A percentile compares a stretch with the other conserved stretches of the same genome.
These are phyloP conservation scores for Lochmaea crataegi DNA, from an alignment of 2,888 invertebrate genomes.

Conservation along the genomic window DNA sequence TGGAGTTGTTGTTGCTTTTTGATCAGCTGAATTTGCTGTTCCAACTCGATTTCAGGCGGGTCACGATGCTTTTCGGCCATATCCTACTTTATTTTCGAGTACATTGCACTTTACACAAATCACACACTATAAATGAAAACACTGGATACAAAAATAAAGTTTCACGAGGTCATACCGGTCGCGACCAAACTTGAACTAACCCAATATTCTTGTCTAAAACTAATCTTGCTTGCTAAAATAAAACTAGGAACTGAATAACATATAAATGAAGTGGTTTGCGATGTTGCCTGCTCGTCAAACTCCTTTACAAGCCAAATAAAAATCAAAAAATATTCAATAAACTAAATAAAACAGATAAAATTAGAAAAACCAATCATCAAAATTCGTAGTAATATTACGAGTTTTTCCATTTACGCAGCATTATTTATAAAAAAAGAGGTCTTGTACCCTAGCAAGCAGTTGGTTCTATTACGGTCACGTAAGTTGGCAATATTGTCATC, in stretches of 20 bases:
- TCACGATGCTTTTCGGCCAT: conserved; percentile 64
- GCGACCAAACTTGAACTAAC: conserved; percentile 50
- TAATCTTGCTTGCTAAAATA: conserved; percentile 38
- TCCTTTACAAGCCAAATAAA: neutral
- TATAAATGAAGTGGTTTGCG: conserved; percentile 53
- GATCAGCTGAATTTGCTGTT: conserved; percentile 76
- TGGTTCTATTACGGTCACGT: conserved; percentile 11
- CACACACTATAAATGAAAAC: conserved; percentile 32
- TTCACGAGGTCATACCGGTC: conserved; percentile 63
- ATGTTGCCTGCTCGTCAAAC: conserved; percentile 54
- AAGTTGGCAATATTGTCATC: conserved; percentile 17
- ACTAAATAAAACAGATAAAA: neutral
- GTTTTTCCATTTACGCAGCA: neutral
- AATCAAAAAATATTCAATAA: neutral
- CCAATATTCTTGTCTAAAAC: conserved; percentile 19
- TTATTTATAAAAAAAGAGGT: neutral
- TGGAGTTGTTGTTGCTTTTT: conserved; percentile 95
- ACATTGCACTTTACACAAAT: conserved; percentile 41
- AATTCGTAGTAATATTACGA: neutral
- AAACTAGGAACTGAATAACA: conserved; percentile 49
- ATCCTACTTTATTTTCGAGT: conserved; percentile 51
- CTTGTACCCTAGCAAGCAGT: neutral
- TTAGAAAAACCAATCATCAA: neutral
- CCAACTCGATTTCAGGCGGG: conserved; percentile 64
- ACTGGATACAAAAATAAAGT: conserved; percentile 28